Evolutionary conservation across 1,140 invertebrate species (phyloP).

Genomic region (Drosophila elegans): DNA sequence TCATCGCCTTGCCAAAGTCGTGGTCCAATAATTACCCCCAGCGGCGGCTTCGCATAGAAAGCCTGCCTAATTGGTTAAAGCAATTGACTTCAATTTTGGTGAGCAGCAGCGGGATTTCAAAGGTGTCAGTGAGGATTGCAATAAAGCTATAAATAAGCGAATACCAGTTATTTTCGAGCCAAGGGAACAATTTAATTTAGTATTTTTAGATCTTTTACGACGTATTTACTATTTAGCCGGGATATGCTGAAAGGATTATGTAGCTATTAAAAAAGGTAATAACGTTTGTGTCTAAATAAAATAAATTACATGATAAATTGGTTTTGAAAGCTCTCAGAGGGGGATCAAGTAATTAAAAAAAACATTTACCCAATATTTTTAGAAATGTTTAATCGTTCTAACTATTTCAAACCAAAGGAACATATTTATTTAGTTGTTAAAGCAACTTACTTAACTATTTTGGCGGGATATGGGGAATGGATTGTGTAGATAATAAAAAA

Average conservation of each 20-base stretch:
- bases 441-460: no score
- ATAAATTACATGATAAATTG: no score
- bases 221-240: background rate
- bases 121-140: constrained; percentile 27
- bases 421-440: no score
- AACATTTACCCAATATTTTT: no score
- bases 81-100: constrained; percentile 33
- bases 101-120: constrained; percentile 20
- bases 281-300: no score
- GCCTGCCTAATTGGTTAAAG: constrained; percentile 64
- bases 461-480: no score
- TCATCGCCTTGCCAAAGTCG: constrained; percentile 42
- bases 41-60: constrained; percentile 58
- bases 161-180: constrained; percentile 10
- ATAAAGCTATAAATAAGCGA: background rate
- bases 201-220: background rate
- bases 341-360: background rate
- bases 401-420: no score
- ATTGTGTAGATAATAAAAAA: no score
- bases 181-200: constrained; percentile 8
- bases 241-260: background rate
- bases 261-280: no score
- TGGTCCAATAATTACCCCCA: constrained; percentile 57
- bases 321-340: no score
- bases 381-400: no score